These are phyloP conservation scores for Urocolius indicus DNA, from an alignment of 2,113 vertebrate species.

Conservation along the genomic window DNA sequence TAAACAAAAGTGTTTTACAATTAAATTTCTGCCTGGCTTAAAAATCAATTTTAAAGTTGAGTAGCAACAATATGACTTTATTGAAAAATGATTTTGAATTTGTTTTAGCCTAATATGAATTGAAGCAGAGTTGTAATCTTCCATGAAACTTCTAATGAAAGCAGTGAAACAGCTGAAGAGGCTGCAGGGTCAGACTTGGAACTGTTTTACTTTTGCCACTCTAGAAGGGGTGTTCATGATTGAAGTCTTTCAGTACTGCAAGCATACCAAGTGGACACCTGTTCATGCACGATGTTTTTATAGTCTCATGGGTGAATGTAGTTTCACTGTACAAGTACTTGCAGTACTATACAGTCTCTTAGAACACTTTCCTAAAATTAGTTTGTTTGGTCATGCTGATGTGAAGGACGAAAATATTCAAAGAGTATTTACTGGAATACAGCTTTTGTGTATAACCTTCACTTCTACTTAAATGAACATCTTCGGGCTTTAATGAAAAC, in stretches of 20 bases:
- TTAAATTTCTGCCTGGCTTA: neutral
- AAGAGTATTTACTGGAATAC: neutral
- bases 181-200: conserved; percentile 1
- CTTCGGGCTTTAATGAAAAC: neutral
- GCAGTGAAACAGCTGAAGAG: conserved; percentile 24
- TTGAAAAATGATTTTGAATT: neutral
- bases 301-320: neutral
- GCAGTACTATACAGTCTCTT: neutral
- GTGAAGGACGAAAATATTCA: neutral
- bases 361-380: neutral
- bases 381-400: neutral
- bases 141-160: neutral
- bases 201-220: neutral
- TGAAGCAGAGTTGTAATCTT: neutral
- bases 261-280: conserved; percentile 21
- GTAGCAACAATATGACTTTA: neutral
- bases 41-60: neutral
- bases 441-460: neutral
- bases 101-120: neutral
- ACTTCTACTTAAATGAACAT: neutral
- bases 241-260: neutral
- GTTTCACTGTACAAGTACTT: neutral
- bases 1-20: neutral
- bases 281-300: neutral
- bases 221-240: neutral